A percentile compares a stretch with the other conserved stretches of the same genome.
Evolutionary conservation across 2,113 vertebrate genomes (phyloP).

Genomic region (Tenrec ecaudatus): DNA sequence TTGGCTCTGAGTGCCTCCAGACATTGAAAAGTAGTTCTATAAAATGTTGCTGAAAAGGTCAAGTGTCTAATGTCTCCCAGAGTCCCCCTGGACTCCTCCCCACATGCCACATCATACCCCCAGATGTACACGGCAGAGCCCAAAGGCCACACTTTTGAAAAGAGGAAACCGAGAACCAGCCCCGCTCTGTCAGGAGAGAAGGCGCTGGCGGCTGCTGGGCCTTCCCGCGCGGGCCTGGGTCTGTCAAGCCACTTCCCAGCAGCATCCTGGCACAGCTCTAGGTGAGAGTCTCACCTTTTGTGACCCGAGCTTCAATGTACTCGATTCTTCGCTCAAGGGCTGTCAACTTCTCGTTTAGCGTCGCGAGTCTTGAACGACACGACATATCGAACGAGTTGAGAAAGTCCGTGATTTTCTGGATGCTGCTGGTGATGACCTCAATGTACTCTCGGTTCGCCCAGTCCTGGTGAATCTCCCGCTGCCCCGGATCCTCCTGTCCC

Average conservation of each 20-base stretch:
- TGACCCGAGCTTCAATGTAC: conserved; percentile 97
- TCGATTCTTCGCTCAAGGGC: conserved; percentile 97
- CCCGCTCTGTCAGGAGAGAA: conserved; percentile 74
- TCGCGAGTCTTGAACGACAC: conserved; percentile 96
- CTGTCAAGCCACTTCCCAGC: conserved; percentile 72
- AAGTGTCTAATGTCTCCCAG: conserved; percentile 44
- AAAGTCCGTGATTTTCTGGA: too few species aligned
- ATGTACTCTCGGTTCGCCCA: too few species aligned
- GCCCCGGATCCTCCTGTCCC: too few species aligned
- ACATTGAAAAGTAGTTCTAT: conserved; percentile 52
- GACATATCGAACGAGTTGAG: conserved; percentile 91
- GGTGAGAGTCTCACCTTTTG: conserved; percentile 96
- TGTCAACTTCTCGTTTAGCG: conserved; percentile 97
- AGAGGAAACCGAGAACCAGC: conserved; percentile 76
- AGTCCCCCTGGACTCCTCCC: conserved; percentile 39
- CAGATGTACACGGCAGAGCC: conserved; percentile 57
- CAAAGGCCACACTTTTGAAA: conserved; percentile 74
- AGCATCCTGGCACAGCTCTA: conserved; percentile 83
- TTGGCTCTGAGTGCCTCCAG: conserved; percentile 18
- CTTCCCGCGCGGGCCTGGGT: conserved; percentile 59
- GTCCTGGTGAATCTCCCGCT: too few species aligned
- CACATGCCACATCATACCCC: conserved; percentile 56
- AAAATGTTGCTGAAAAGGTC: conserved; percentile 59
- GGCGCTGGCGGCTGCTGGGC: conserved; percentile 71
- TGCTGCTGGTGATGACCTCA: too few species aligned